Evolutionary conservation across 1,140 invertebrate genomes (phyloP), one percentile per base, ranked within the genome.

Genomic region (Trichoplusia ni): DNA sequence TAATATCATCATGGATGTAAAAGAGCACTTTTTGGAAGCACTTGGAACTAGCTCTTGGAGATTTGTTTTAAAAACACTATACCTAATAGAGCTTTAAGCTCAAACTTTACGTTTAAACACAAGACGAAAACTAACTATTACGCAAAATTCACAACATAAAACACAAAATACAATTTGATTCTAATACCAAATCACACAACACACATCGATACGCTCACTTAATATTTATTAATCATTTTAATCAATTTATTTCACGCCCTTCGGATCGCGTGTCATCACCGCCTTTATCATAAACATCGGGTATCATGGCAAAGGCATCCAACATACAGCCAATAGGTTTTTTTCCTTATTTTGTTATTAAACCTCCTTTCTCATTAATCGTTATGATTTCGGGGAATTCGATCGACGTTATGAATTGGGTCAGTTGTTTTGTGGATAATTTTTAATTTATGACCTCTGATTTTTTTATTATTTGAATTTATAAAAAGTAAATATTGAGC

Each of bases 211-310:
- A 33, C 9, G 29, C 8, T 4, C 29, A 8, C 8, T 11, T 11
- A 33, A n/a, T n/a, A n/a, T 33, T 25, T 25, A 16, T 11, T 11
- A 33, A n/a, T n/a, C 11, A n/a, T 25, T 25, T 9, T 67, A 66
- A 68, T 64, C 71, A 64, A 67, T 67, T 67, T 60, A 64, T 61
- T 61, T 66, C 69, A 77, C 77, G 79, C 73, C 77, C 69, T 65
- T 79, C 75, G 47, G 71, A 69, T 62, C 69, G n/a, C 68, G 70
- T 80, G 62, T 77, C 69, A 67, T 77, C 77, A 73, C 58, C 40
- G 66, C 35, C 44, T 68, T 68, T 35, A 59, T 23, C 23, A 35
- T 63, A 63, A 68, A 64, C 53, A 63, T 56, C 11, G 23, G 29
- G 37, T 66, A 64, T 64, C 47, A 60, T 51, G 35, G 33, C 35